Base-by-base conservation (phyloP, 2,113 vertebrate species). In the Lagopus leucura region DNA sequence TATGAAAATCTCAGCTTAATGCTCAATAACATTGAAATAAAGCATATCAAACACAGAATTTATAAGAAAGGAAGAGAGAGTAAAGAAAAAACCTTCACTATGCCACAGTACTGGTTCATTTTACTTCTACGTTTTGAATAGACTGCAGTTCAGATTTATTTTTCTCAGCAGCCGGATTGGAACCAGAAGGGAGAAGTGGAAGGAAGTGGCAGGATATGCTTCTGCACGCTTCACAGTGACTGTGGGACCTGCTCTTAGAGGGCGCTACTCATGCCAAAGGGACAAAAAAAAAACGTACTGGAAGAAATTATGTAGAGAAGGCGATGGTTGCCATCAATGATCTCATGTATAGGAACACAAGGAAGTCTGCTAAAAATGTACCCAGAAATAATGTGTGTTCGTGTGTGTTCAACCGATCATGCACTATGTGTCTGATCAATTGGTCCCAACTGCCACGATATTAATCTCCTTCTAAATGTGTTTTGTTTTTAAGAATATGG, bases 21-120 rank as follows among this genome's bases (percentile, higher is more conserved):
- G 38, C 52, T 82, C 70, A 58, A 40, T 42, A 86, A 52, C 36
- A 76, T 12, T 79, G 88, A 90, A 92, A 86, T 74, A 77, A 80
- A 93, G 21, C n/a, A 47, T 70, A 36, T 71, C 36, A 79, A 82
- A 73, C 42, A 61, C 22, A 60, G 70, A 60, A 32, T 63, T 95
- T 82, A 73, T 71, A 40, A 60, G 24, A 89, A 83, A 47, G 32
- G 64, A 67, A 73, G 77, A 72, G 58, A 80, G 71, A 73, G 48
- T 36, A 66, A 80, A 83, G 48, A 8, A 76, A 82, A 85, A 34
- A 1, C 10, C 18, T 25, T 43, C 48, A 40, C 13, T 80, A 27
- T 67, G 22, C 52, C 82, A 67, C 32, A 1, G 2, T 58, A 30
- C 36, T 40, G 11, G 14, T 48, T 66, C 1, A 13, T 34, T 70